These are phyloP conservation scores for Zapornia atra DNA, from an alignment of 2,113 vertebrate genomes.

Conservation along the genomic window DNA sequence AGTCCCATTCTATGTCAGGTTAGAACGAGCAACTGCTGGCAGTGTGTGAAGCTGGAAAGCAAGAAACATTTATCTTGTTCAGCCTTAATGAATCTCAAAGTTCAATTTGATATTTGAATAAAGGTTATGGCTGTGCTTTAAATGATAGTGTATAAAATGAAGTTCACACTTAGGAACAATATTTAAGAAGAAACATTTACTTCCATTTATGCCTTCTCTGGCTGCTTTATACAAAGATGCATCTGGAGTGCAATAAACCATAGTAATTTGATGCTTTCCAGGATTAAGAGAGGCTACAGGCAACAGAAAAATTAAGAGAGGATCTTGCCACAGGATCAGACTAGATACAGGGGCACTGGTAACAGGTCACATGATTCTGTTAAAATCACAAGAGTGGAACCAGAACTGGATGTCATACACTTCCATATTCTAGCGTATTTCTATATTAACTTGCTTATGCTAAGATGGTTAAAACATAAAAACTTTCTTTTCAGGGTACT, in stretches of 20 bases:
- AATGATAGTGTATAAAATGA: not conserved
- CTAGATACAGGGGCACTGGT: accelerated
- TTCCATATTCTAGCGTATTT: not conserved
- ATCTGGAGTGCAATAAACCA: not conserved
- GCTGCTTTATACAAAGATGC: not conserved
- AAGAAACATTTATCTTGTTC: not conserved
- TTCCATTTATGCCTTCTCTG: not conserved
- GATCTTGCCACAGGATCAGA: not conserved
- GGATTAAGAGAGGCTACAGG: not conserved
- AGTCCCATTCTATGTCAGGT: not conserved
- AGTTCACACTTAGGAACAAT: slow-evolving; percentile 5
- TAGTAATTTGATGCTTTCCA: not conserved
- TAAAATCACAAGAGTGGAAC: not conserved
- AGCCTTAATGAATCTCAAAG: not conserved
- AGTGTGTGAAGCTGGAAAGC: not conserved
- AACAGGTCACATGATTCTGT: not conserved
- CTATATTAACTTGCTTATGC: not conserved
- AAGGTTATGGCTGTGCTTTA: not conserved
- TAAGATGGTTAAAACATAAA: not conserved
- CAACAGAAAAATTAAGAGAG: not conserved
- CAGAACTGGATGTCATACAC: not conserved
- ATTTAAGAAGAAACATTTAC: slow-evolving; percentile 18
- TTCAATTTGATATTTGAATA: slow-evolving; percentile 1
- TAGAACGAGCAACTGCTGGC: not conserved
- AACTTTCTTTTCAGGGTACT: not conserved